Evolutionary conservation across 2,797 vertebrate species (phyloP).

Genomic region (Taeniopygia guttata): DNA sequence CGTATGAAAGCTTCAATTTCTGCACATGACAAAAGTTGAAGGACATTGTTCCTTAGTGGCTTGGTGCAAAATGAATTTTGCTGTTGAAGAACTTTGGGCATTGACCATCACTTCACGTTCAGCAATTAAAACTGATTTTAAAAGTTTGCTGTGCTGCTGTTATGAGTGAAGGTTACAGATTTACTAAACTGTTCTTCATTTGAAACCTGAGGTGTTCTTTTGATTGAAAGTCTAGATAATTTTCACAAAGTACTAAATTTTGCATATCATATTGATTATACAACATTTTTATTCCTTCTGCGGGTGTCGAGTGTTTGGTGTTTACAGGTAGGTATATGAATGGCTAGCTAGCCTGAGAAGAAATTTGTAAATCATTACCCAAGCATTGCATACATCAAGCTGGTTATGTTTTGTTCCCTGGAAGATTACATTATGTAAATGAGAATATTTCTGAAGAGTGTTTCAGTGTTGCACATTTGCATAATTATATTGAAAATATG

Average conservation of each 20-base stretch:
- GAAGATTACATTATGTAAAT: background rate
- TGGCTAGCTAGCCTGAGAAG: background rate
- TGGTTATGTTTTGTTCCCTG: background rate
- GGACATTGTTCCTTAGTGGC: background rate
- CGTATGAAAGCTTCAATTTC: background rate
- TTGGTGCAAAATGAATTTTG: background rate
- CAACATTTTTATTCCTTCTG: background rate
- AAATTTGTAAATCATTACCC: background rate
- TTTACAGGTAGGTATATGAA: background rate
- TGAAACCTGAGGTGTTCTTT: background rate
- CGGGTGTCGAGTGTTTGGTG: background rate
- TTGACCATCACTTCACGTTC: background rate
- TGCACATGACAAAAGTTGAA: background rate
- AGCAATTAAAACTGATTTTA: conserved; percentile 42
- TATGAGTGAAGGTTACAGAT: background rate
- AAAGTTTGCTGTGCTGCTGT: conserved; percentile 56
- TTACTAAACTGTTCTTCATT: background rate
- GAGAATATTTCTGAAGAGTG: background rate
- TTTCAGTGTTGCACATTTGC: background rate
- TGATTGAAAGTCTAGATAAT: background rate
- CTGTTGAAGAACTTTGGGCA: background rate
- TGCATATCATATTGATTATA: background rate
- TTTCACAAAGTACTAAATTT: background rate
- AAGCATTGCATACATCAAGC: background rate
- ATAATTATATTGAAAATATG: background rate